Base-by-base conservation (phyloP, 2,113 vertebrate genomes). In the Cyprinus carpio region DNA sequence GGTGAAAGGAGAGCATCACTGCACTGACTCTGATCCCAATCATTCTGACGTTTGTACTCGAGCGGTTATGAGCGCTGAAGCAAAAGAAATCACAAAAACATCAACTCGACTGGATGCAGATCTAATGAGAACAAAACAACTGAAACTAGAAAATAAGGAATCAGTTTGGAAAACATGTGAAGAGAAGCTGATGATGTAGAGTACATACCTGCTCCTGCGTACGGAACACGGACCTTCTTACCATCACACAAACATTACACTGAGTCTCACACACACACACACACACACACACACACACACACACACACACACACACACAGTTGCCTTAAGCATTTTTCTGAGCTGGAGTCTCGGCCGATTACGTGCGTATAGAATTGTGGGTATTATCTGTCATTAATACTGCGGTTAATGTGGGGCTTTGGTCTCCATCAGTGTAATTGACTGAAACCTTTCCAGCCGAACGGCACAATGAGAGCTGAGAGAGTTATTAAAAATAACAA, bases 401-500 rank as follows among this genome's bases (percentile, higher is more conserved):
- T 16, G 82, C 46, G 46, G 84, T 83, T 88, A 27, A 88, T 86
- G 75, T 84, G 82, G 46, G 75, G 74, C 85, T 85, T 72, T 81
- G 71, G 76, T 83, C 81, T 72, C 20, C 6, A 49, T 84, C 77
- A 74, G 83, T 10, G n/a, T n/a, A n/a, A n/a, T n/a, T n/a, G 78
- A 27, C 40, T 74, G 43, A 76, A 88, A 82, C 77, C 87, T 62
- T 64, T 34, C 29, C 8, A 34, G 69, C 76, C 81, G 81, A 84
- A 81, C 11, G 69, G 51, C 49, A 34, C 29, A 65, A 56, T 56
- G 58, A 84, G 58, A 75, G 82, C 34, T 10, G 34, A 54, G 56
- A 46, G 71, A 86, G 82, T 86, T 88, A 86, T 88, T 88, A 86
- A 84, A 60, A 86, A 84, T 46, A 74, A 84, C 84, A 82, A 84